Conservation (phyloP, 2,113 vertebrate species). For the Aramus guarauna region DNA sequence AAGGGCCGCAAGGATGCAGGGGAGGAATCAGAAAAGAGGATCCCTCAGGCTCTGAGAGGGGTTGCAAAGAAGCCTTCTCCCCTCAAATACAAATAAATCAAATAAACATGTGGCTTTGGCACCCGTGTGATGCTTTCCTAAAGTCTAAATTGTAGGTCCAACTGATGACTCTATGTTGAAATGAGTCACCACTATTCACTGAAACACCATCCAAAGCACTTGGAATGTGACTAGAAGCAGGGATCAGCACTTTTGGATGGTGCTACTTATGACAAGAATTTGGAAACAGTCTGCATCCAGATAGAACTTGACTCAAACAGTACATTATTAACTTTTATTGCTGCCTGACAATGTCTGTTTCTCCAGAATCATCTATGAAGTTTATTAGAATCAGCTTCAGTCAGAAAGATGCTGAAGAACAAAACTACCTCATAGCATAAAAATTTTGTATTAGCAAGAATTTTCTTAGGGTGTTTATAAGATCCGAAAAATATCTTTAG, state of each 20-base stretch:
- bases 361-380: conserved; percentile 11
- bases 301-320: conserved; percentile 33
- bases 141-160: conserved; percentile 15
- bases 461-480: background rate
- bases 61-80: background rate
- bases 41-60: background rate
- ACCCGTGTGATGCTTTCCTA: background rate
- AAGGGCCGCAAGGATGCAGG: conserved; percentile 41
- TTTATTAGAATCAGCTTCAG: conserved; percentile 52
- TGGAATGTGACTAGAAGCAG: conserved; percentile 37
- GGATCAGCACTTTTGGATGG: conserved; percentile 23
- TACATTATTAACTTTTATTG: conserved; percentile 41
- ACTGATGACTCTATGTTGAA: conserved; percentile 29
- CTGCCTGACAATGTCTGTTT: conserved; percentile 35
- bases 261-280: conserved; percentile 35
- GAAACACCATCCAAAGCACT: conserved; percentile 3
- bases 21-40: conserved; percentile 27
- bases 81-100: conserved; percentile 30
- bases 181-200: background rate
- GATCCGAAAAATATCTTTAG: background rate
- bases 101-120: conserved; percentile 36
- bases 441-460: background rate
- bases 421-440: conserved; percentile 29
- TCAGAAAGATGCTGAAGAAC: conserved; percentile 27
- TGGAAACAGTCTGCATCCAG: conserved; percentile 40